Conservation (phyloP, 2,888 invertebrate genomes). For the Ornithoptera priamus region DNA sequence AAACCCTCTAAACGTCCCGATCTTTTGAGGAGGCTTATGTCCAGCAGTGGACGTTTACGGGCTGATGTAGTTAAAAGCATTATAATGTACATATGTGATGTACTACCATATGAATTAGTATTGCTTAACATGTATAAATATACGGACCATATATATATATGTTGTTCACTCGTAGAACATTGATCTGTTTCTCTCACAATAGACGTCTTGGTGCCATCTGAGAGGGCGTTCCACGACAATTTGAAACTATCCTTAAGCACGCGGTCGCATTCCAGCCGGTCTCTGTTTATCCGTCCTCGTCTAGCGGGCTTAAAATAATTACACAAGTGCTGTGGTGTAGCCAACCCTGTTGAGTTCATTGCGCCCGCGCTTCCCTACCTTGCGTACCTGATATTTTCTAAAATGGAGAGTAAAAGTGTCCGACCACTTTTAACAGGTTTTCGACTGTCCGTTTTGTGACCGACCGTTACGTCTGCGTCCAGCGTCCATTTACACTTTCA, state of each 20-base stretch:
- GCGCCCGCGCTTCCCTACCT: slow-evolving; percentile 44
- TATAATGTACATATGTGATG: too few species aligned
- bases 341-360: slow-evolving; percentile 59
- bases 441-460: slow-evolving; percentile 40
- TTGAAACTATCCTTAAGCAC: slow-evolving; percentile 45
- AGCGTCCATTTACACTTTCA: slow-evolving; percentile 53
- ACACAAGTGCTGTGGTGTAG: slow-evolving; percentile 63
- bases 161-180: not conserved
- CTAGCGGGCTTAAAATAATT: slow-evolving; percentile 75
- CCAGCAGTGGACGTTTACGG: too few species aligned
- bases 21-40: too few species aligned
- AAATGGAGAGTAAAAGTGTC: slow-evolving; percentile 50
- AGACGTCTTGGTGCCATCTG: slow-evolving; percentile 19
- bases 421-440: slow-evolving; percentile 56
- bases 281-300: slow-evolving; percentile 63
- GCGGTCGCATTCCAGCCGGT: slow-evolving; percentile 62
- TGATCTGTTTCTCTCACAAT: slow-evolving; percentile 17
- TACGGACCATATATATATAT: too few species aligned
- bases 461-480: slow-evolving; percentile 41
- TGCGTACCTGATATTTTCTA: slow-evolving; percentile 45
- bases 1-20: too few species aligned
- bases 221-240: slow-evolving; percentile 24
- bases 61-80: too few species aligned
- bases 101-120: too few species aligned
- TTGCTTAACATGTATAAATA: too few species aligned